Base-by-base conservation (phyloP, 2,797 vertebrate species). In the Geotrypetes seraphini region DNA sequence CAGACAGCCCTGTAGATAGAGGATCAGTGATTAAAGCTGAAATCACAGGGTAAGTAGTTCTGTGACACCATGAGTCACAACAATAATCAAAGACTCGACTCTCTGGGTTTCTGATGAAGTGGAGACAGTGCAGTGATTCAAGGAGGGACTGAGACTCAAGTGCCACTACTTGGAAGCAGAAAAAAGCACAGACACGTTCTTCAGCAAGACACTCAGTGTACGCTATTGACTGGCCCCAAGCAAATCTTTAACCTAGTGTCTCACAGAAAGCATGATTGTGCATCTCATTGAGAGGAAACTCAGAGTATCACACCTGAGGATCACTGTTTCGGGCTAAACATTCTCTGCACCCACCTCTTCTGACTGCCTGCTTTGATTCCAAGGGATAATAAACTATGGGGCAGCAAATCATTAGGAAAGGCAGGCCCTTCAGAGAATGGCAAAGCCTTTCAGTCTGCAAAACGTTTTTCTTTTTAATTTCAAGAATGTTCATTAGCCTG, bases 11-110 rank as follows among this genome's bases (percentile, higher is more conserved):
- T 54, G n/a, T 3, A 58, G 66, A 73, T 70, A 69, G 61, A 4
- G 53, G 73, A 73, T 74, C 70, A 69, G 71, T 74, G 71, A 76
- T 72, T 72, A 74, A 70, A 69, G 64, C 53, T 52, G 66, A 67
- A 71, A 76, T 70, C 69, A 74, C 63, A 71, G 69, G 70, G 69
- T 71, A 69, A 66, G 71, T 66, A 67, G 65, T 71, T 66, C 63
- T 57, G 53, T 71, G 66, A 75, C 66, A 72, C 63, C 35, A 40
- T 45, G 63, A 69, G 63, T 61, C 71, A 67, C 64, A 67, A 69
- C 66, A 69, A 65, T 71, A 67, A 69, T 73, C 70, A 74, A 67
- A 71, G 66, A 63, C 65, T 72, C 65, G 43, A 64, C 63, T 66
- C 53, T 45, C 60, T 7, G 57, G 57, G 56, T 65, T 52, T n/a